These are phyloP conservation scores for Pycnonotus jocosus DNA, from an alignment of 2,113 vertebrate genomes.

Conservation along the genomic window DNA sequence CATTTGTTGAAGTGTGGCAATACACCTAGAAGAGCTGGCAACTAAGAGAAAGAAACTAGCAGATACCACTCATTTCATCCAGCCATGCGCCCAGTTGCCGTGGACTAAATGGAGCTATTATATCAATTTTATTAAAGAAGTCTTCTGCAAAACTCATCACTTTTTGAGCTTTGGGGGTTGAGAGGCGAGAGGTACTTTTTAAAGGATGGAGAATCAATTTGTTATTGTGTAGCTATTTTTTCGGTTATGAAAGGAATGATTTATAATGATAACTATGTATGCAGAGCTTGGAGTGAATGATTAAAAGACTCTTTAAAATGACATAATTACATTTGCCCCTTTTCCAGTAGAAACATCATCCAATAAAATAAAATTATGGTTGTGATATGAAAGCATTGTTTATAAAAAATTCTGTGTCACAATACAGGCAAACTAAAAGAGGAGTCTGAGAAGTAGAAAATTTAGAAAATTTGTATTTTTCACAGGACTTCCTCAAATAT, in stretches of 20 bases:
- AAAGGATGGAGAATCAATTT: not conserved
- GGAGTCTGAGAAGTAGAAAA: not conserved
- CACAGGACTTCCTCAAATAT: not conserved
- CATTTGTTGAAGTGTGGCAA: not conserved
- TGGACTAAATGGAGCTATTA: not conserved
- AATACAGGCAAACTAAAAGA: not conserved
- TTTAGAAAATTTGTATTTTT: not conserved
- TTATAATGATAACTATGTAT: not conserved
- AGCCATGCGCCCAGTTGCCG: not conserved
- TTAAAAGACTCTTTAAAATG: not conserved
- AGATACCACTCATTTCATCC: not conserved
- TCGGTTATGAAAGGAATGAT: not conserved
- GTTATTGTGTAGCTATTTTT: not conserved
- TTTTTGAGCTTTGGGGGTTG: not conserved
- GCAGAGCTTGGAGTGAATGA: not conserved
- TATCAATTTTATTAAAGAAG: not conserved
- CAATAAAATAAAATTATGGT: not conserved
- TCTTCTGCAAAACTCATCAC: slow-evolving; percentile 14
- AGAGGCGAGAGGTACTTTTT: not conserved
- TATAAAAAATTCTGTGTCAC: not conserved
- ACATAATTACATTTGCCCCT: not conserved
- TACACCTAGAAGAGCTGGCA: not conserved
- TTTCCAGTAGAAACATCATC: not conserved
- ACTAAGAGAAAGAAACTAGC: not conserved
- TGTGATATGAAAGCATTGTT: not conserved